These are phyloP conservation scores for Siderastrea radians DNA, from an alignment of 92 coral and sea anemone genomes.

Conservation along the genomic window DNA sequence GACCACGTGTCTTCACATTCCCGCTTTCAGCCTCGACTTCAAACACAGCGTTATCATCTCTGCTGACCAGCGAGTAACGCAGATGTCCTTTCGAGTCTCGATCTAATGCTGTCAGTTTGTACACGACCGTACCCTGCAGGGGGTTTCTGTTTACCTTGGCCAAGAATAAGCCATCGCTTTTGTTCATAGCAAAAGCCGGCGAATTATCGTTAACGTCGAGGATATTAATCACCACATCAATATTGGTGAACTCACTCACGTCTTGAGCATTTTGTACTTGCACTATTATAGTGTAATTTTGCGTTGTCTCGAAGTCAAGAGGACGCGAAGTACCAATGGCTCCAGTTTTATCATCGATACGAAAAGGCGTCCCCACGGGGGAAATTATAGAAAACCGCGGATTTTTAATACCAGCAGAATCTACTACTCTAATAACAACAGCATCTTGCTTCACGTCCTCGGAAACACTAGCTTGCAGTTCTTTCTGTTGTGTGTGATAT, in stretches of 20 bases:
- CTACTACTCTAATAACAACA: conserved; percentile 53
- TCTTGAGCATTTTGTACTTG: conserved; percentile 70
- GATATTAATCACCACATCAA: conserved; percentile 75
- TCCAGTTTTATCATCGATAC: conserved; percentile 67
- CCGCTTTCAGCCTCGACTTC: conserved; percentile 55
- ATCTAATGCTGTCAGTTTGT: conserved; percentile 80
- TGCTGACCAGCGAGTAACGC: conserved; percentile 67
- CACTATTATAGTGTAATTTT: conserved; percentile 69
- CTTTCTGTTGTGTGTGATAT: conserved; percentile 77
- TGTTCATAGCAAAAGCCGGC: conserved; percentile 80
- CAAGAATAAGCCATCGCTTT: conserved; percentile 62
- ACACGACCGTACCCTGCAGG: conserved; percentile 74
- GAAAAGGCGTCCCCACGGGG: conserved; percentile 77
- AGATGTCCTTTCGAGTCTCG: conserved; percentile 84
- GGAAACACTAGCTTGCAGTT: conserved; percentile 58
- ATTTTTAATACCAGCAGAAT: conserved; percentile 62
- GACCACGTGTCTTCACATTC: conserved; percentile 64
- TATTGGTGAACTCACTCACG: conserved; percentile 77
- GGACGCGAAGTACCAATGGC: conserved; percentile 49
- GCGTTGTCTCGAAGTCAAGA: conserved; percentile 84
- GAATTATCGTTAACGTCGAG: conserved; percentile 89
- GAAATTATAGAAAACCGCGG: conserved; percentile 78
- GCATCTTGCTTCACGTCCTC: conserved; percentile 71
- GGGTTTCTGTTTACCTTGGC: conserved; percentile 83
- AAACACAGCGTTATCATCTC: conserved; percentile 49